Base-by-base conservation (phyloP, 2,113 vertebrate genomes). In the Conger conger region DNA sequence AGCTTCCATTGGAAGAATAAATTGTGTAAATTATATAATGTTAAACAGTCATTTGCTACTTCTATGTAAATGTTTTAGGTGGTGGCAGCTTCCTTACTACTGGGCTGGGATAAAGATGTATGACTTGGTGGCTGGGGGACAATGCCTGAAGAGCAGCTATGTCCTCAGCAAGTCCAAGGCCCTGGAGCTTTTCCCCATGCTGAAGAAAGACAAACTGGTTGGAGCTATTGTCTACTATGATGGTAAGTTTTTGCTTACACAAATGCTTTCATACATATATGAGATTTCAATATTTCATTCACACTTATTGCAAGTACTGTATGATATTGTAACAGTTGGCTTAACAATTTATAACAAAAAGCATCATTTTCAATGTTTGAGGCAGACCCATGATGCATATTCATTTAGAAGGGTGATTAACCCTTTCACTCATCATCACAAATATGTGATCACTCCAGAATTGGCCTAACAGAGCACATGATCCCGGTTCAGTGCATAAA, bases 41-140 rank as follows among this genome's bases (percentile, higher is more conserved):
- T 6, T 7, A 33, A 73, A 73, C 68, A 4, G 2, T 73, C 1
- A 73, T 30, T 73, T 33, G 9, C n/a, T 33, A 11, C 68, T 33
- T 63, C 13, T 15, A 9, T 73, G 1, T 33, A 13, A 73, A 73
- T 73, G 23, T 73, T n/a, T 37, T 27, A 99, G 98, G 78, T 99
- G 98, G 98, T 99, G 98, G 98, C 98, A 99, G 95, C 9, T 99
- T 90, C 98, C 98, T 0, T 99, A 99, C 92, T 99, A 97, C 93
- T 99, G 98, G 98, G 87, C 95, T 0, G 98, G 98, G 53, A 99
- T 99, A 84, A 99, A 99, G 91, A 93, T 99, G 6, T 99, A 99
- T 1, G 98, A 99, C 93, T 73, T 99, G 81, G 97, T 99, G 90
- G 97, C 98, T 0, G 98, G 98, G 85, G 94, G 93, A 38, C 96